A percentile compares a stretch with the other conserved stretches of the same genome.
These are phyloP conservation scores for Microhierax caerulescens DNA, from an alignment of 2,797 vertebrate species.

Conservation along the genomic window DNA sequence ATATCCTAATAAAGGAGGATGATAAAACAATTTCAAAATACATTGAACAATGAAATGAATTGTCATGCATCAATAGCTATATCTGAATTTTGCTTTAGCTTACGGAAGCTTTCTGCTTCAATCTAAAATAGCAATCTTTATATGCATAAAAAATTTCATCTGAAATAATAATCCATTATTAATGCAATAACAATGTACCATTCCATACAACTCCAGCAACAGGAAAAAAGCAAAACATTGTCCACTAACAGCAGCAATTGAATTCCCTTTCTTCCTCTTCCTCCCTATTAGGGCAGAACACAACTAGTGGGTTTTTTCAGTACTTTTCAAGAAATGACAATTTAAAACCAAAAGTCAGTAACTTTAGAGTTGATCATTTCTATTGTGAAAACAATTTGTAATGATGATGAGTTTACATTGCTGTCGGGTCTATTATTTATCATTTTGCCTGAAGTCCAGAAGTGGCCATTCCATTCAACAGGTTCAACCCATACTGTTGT, in stretches of 20 bases:
- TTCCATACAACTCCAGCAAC: background rate
- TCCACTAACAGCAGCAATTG: background rate
- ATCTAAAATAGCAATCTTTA: background rate
- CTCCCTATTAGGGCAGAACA: background rate
- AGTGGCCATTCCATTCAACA: fast-evolving
- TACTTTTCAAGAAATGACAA: background rate
- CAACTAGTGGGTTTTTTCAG: background rate
- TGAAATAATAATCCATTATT: background rate
- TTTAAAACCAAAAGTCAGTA: background rate
- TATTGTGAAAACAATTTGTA: background rate
- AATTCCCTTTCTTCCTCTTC: background rate
- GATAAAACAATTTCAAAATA: background rate
- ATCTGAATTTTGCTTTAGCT: background rate
- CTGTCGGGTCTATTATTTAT: background rate
- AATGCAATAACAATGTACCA: background rate
- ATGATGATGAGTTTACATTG: background rate
- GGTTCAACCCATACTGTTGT: background rate
- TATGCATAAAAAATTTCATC: background rate
- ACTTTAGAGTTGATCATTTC: background rate
- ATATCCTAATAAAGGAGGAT: background rate
- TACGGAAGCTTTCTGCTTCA: background rate
- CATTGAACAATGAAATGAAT: background rate
- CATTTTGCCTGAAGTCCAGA: background rate
- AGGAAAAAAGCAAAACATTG: background rate
- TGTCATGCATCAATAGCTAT: background rate